phyloP scores from a whole-genome alignment of 1,140 invertebrate genomes.

The Cyclargus thomasi region DNA sequence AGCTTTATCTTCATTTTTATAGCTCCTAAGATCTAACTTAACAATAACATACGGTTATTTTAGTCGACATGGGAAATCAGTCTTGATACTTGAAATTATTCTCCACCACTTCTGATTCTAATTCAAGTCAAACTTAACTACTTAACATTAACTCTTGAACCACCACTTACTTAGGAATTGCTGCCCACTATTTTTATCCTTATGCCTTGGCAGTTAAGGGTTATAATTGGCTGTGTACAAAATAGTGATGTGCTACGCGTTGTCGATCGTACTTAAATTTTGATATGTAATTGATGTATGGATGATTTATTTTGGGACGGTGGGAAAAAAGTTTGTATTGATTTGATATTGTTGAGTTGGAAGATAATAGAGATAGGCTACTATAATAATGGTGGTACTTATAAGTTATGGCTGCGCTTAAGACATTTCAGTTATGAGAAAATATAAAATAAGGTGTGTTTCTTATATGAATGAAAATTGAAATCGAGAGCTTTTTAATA shows the following conservation, averaged over 20 bases:
- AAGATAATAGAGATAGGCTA: not conserved
- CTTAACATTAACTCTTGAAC: constrained; percentile 40
- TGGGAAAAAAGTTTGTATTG: constrained; percentile 35
- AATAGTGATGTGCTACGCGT: constrained; percentile 26
- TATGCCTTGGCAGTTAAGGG: constrained; percentile 12
- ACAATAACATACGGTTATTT: constrained; percentile 23
- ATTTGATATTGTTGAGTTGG: constrained; percentile 3
- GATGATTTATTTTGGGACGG: constrained; percentile 50
- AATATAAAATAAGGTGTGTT: too few species aligned
- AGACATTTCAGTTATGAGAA: not conserved
- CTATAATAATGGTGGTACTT: not conserved
- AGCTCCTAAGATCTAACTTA: not conserved
- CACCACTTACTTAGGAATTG: constrained; percentile 37
- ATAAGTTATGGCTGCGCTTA: not conserved
- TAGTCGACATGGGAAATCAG: constrained; percentile 43
- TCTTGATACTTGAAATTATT: constrained; percentile 41
- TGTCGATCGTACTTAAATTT: constrained; percentile 34
- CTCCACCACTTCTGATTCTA: constrained; percentile 41
- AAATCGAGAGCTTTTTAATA: too few species aligned
- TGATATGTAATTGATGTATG: constrained; percentile 34
- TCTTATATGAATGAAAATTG: too few species aligned
- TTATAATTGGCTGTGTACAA: constrained; percentile 11
- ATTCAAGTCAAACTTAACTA: constrained; percentile 44
- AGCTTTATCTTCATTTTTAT: too few species aligned
- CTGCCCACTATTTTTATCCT: constrained; percentile 21